Percentiles rank a stretch among this genome's conserved stretches.
Evolutionary conservation across 2,113 vertebrate genomes (phyloP).

Genomic region (Ailurus styani): DNA sequence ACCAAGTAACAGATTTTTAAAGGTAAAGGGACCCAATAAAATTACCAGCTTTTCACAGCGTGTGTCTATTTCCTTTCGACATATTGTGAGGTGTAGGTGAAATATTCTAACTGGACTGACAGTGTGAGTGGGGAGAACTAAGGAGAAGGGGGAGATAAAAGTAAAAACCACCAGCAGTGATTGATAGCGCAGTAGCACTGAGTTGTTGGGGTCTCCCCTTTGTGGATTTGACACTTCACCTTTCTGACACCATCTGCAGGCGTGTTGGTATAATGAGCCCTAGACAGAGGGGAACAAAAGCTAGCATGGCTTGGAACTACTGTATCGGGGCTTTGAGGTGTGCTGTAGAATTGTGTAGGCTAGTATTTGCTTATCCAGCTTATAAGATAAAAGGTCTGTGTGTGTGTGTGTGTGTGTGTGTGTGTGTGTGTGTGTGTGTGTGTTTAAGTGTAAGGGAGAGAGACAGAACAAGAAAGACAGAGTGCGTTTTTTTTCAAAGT

Average conservation of each 20-base stretch:
- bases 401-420: background rate
- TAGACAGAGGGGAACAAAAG: slow-evolving; percentile 22
- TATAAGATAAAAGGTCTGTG: background rate
- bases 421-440: background rate
- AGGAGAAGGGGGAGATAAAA: slow-evolving; percentile 85
- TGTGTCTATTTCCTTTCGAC: slow-evolving; percentile 88
- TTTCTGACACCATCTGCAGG: slow-evolving; percentile 65
- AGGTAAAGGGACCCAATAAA: slow-evolving; percentile 91
- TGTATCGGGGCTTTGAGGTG: slow-evolving; percentile 41
- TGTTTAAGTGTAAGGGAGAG: no score
- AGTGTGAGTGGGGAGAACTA: slow-evolving; percentile 85
- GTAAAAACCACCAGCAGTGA: slow-evolving; percentile 80
- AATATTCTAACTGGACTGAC: slow-evolving; percentile 91
- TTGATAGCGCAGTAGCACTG: slow-evolving; percentile 79
- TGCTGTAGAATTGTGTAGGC: background rate
- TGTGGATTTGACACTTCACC: slow-evolving; percentile 77
- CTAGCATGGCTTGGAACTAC: slow-evolving; percentile 36
- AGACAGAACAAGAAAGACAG: background rate
- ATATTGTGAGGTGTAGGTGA: slow-evolving; percentile 93
- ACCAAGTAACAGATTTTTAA: slow-evolving; percentile 89
- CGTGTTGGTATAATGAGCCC: slow-evolving; percentile 66
- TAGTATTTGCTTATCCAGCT: background rate
- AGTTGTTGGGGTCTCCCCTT: slow-evolving; percentile 76
- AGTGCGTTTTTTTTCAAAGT: background rate
- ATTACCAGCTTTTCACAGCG: slow-evolving; percentile 90